A percentile compares a stretch with the other conserved stretches of the same genome.
Evolutionary conservation across 2,113 vertebrate genomes (phyloP).

Genomic region (Labeo rohita): DNA sequence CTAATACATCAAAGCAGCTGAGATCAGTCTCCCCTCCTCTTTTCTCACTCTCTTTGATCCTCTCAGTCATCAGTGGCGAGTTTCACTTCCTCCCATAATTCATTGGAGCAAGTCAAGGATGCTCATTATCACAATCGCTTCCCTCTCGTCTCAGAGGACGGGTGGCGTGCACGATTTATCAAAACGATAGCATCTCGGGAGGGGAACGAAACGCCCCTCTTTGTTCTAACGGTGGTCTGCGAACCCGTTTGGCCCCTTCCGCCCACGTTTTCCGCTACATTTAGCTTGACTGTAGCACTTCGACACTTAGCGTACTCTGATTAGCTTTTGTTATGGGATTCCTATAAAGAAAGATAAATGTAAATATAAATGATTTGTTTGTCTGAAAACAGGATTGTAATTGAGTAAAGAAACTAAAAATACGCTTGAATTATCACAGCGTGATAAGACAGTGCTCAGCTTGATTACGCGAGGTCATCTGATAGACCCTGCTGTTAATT

Average conservation of each 20-base stretch:
- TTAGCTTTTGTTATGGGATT: constrained; percentile 2
- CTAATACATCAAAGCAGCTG: constrained; percentile 7
- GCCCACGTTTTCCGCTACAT: background rate
- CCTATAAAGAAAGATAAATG: background rate
- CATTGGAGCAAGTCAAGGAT: constrained; percentile 43
- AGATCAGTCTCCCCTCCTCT: background rate
- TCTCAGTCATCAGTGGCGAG: constrained; percentile 6
- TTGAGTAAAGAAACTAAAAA: constrained; percentile 23
- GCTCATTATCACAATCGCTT: constrained; percentile 49
- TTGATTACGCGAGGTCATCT: background rate
- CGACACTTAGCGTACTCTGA: background rate
- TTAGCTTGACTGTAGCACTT: background rate
- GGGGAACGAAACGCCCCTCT: background rate
- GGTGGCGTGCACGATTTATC: constrained; percentile 45
- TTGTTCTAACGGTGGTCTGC: background rate
- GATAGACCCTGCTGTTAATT: constrained; percentile 1
- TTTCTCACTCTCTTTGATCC: background rate
- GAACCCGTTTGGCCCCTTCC: background rate
- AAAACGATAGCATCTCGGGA: constrained; percentile 39
- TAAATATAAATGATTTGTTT: constrained; percentile 31
- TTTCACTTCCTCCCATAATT: constrained; percentile 31
- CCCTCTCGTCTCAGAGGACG: constrained; percentile 24
- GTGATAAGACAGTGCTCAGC: background rate
- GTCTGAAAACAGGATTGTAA: constrained; percentile 26
- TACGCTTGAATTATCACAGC: constrained; percentile 22